Percentiles rank a stretch among this genome's conserved stretches.
Conservation (phyloP, 2,888 invertebrate genomes). For the Oligia fasciuncula region DNA sequence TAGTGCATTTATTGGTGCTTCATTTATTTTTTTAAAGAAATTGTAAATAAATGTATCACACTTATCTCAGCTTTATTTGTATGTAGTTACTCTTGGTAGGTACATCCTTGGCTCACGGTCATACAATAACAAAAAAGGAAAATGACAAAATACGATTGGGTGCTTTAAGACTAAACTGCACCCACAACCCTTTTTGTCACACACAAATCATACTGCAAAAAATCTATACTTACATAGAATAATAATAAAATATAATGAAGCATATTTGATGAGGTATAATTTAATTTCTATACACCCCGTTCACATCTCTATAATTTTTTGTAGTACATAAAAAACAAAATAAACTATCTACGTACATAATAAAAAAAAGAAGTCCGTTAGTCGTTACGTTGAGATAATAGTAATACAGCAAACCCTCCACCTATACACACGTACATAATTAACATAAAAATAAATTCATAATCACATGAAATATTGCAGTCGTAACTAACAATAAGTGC, state of each 20-base stretch:
- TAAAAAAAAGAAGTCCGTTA: conserved; percentile 52
- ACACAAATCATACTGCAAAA: background rate
- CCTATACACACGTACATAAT: conserved; percentile 78
- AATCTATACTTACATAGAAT: background rate
- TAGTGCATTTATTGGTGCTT: too few relatives aligned
- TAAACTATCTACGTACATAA: conserved; percentile 15
- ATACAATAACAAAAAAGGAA: background rate
- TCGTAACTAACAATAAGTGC: conserved; percentile 85
- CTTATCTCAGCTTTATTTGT: background rate
- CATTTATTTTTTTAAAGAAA: background rate
- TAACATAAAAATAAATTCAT: conserved; percentile 89
- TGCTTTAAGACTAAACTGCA: background rate
- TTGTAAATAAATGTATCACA: background rate
- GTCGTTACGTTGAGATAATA: conserved; percentile 56
- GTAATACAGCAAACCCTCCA: conserved; percentile 67
- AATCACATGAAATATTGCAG: conserved; percentile 86
- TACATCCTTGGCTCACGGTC: background rate
- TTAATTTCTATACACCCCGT: conserved; percentile 17
- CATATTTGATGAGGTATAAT: conserved; percentile 16
- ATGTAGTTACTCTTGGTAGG: background rate
- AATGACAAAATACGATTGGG: background rate
- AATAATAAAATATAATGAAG: background rate
- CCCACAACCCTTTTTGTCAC: background rate
- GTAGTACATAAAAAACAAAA: conserved; percentile 19
- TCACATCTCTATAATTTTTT: conserved; percentile 28